Conservation (phyloP, 2,888 invertebrate species). For the Conops quadrifasciatus region DNA sequence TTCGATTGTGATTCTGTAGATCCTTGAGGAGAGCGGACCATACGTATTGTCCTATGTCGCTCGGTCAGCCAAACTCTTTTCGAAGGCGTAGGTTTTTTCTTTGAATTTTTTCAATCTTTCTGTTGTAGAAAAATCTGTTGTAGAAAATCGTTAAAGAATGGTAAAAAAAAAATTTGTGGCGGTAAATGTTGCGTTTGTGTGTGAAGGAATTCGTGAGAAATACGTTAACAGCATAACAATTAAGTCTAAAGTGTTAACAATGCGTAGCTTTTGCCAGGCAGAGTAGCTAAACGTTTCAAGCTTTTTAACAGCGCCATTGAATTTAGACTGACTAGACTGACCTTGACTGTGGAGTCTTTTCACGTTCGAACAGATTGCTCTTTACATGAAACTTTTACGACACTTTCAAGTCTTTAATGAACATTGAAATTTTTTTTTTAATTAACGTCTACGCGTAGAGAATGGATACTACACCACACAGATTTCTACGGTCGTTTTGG, state of each 20-base stretch:
- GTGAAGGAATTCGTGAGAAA: slow-evolving; percentile 4
- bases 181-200: background rate
- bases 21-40: background rate
- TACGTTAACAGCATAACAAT: slow-evolving; percentile 4
- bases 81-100: background rate
- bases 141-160: background rate
- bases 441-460: too few species aligned
- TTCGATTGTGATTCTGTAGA: background rate
- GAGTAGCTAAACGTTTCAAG: too few species aligned
- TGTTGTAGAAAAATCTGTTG: background rate
- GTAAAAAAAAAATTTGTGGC: background rate
- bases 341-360: too few species aligned
- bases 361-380: too few species aligned
- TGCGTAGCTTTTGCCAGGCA: background rate
- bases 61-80: background rate
- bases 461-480: too few species aligned
- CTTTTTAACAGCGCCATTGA: too few species aligned
- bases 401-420: too few species aligned
- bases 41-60: background rate
- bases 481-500: too few species aligned
- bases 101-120: background rate
- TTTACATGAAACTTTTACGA: too few species aligned
- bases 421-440: too few species aligned
- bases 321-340: too few species aligned
- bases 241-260: background rate